phyloP scores from a whole-genome alignment of 2,888 invertebrate species.

The Onthophagus sagittarius region DNA sequence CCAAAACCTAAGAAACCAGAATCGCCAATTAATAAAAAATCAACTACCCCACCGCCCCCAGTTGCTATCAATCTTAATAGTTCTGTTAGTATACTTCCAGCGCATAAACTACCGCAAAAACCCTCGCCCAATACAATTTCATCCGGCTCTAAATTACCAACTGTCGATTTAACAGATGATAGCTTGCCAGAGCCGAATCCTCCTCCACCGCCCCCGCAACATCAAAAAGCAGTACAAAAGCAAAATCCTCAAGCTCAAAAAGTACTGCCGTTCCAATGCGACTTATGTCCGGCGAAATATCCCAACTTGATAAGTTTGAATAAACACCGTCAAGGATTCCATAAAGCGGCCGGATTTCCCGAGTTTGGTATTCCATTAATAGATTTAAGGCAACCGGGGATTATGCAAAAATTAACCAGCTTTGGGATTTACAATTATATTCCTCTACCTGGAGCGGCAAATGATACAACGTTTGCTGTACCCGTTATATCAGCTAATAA shows the following conservation, averaged over 20 bases:
- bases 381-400: constrained; percentile 65
- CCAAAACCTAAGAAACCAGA: constrained; percentile 47
- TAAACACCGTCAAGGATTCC: constrained; percentile 63
- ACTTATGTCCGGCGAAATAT: constrained; percentile 69
- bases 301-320: constrained; percentile 57
- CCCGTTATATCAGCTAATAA: constrained; percentile 54
- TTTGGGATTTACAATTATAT: constrained; percentile 73
- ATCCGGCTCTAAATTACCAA: constrained; percentile 43
- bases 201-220: constrained; percentile 49
- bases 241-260: constrained; percentile 21
- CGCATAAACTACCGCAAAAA: constrained; percentile 33
- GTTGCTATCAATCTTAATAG: constrained; percentile 57
- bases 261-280: constrained; percentile 57
- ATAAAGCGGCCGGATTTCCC: constrained; percentile 54
- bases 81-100: constrained; percentile 60
- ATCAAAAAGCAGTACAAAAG: constrained; percentile 34
- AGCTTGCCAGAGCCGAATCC: constrained; percentile 48
- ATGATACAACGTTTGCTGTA: constrained; percentile 63
- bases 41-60: constrained; percentile 45
- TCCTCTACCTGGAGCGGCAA: constrained; percentile 58
- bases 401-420: constrained; percentile 59
- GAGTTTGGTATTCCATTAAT: constrained; percentile 72
- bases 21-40: constrained; percentile 44
- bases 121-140: constrained; percentile 25
- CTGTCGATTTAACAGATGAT: constrained; percentile 55